phyloP scores from a whole-genome alignment of 2,888 invertebrate genomes.

The Callosobruchus maculatus region DNA sequence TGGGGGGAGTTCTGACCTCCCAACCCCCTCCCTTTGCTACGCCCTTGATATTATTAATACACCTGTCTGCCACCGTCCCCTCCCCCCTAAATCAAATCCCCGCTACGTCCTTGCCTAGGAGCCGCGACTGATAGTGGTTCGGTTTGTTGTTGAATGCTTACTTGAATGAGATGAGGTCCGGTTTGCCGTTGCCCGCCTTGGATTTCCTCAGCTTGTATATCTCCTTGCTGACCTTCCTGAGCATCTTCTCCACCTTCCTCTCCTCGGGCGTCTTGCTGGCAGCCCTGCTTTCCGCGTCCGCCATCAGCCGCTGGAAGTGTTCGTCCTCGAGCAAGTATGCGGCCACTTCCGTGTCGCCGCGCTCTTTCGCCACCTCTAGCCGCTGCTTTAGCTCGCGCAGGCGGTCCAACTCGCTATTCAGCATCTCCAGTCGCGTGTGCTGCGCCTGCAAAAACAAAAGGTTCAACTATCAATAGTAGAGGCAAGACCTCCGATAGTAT shows the following conservation, averaged over 20 bases:
- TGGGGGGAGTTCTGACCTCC: too few relatives aligned
- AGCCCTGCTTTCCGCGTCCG: slow-evolving; percentile 54
- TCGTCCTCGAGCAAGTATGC: slow-evolving; percentile 86
- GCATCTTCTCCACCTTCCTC: slow-evolving; percentile 70
- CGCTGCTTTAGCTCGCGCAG: slow-evolving; percentile 76
- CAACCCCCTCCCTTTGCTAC: too few relatives aligned
- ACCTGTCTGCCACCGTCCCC: too few relatives aligned
- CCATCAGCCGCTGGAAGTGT: slow-evolving; percentile 72
- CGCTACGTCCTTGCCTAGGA: too few relatives aligned
- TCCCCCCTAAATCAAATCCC: too few relatives aligned
- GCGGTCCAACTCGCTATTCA: slow-evolving; percentile 79
- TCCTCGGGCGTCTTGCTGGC: slow-evolving; percentile 60
- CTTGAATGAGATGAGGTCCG: slow-evolving; percentile 91
- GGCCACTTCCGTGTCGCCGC: slow-evolving; percentile 73
- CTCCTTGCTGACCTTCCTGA: slow-evolving; percentile 81
- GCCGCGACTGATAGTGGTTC: too few relatives aligned
- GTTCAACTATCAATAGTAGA: too few relatives aligned
- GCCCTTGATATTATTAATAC: too few relatives aligned
- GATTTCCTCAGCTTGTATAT: slow-evolving; percentile 87
- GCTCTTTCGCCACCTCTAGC: slow-evolving; percentile 78
- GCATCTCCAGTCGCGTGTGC: slow-evolving; percentile 76
- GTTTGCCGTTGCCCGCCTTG: slow-evolving; percentile 81
- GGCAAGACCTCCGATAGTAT: too few relatives aligned
- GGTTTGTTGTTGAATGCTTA: too few relatives aligned
- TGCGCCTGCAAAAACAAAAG: slow-evolving; percentile 66